Conservation (phyloP, 2,797 vertebrate genomes). For the Spheniscus humboldti region DNA sequence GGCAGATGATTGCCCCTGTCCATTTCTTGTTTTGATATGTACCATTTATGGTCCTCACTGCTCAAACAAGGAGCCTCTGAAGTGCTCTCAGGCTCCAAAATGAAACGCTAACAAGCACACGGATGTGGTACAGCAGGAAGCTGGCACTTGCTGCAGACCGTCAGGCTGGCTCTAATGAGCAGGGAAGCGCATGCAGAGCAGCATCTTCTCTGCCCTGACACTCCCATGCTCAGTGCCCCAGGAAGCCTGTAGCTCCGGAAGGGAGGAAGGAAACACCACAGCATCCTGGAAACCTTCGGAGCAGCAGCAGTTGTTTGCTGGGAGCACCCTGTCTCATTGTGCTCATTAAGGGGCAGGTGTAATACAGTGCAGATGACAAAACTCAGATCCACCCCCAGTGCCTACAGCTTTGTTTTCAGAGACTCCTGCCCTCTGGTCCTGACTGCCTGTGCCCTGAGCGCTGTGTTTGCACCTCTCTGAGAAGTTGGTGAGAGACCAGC, state of each 20-base stretch:
- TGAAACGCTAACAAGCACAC: neutral
- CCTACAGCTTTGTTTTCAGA: neutral
- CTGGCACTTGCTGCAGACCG: neutral
- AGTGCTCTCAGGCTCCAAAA: neutral
- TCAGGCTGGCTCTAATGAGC: neutral
- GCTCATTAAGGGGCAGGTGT: neutral
- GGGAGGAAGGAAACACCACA: neutral
- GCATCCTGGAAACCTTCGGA: neutral
- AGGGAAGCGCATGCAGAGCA: neutral
- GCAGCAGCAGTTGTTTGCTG: neutral
- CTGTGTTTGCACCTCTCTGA: neutral
- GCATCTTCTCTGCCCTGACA: neutral
- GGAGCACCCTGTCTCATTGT: neutral
- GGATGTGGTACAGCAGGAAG: neutral
- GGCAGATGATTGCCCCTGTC: neutral
- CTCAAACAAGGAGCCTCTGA: neutral
- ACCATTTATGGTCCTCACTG: neutral
- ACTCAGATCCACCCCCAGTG: neutral
- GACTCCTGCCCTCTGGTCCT: neutral
- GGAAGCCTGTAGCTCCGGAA: neutral
- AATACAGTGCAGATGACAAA: neutral
- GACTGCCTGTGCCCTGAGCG: neutral
- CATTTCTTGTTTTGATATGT: neutral
- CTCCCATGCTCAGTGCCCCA: neutral
- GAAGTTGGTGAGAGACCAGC: neutral